Conservation (phyloP, 2,113 vertebrate species). For the Pseudonaja textilis region DNA sequence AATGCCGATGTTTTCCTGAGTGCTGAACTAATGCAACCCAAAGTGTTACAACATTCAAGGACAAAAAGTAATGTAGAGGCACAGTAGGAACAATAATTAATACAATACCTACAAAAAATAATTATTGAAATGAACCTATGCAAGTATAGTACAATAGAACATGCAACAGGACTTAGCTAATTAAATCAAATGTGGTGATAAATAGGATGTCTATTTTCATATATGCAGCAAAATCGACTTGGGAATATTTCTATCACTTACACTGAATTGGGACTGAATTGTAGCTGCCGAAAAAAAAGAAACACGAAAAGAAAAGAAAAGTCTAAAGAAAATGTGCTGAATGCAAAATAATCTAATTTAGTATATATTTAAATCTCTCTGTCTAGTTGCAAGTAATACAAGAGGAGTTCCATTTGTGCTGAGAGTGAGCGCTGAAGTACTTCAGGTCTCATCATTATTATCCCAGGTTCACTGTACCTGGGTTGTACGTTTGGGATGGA, state of each 20-base stretch:
- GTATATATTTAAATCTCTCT: neutral
- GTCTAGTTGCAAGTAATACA: neutral
- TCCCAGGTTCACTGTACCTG: neutral
- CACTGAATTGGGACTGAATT: neutral
- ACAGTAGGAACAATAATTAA: neutral
- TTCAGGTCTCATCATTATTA: neutral
- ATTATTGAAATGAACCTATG: neutral
- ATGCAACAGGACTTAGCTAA: neutral
- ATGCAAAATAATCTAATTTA: neutral
- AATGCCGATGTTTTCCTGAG: neutral
- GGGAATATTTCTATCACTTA: neutral
- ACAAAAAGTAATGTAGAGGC: neutral
- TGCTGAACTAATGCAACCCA: neutral
- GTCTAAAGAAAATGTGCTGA: neutral
- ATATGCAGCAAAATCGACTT: neutral
- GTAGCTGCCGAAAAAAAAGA: no score
- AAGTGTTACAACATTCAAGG: neutral
- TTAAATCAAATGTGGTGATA: neutral
- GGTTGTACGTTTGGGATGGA: neutral
- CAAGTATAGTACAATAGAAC: neutral
- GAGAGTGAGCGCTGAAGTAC: neutral
- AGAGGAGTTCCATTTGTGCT: neutral
- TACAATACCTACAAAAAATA: neutral
- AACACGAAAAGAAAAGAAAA: neutral
- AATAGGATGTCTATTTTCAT: neutral